These are phyloP conservation scores for Peromyscus californicus DNA, from an alignment of 2,113 vertebrate species.

Conservation along the genomic window DNA sequence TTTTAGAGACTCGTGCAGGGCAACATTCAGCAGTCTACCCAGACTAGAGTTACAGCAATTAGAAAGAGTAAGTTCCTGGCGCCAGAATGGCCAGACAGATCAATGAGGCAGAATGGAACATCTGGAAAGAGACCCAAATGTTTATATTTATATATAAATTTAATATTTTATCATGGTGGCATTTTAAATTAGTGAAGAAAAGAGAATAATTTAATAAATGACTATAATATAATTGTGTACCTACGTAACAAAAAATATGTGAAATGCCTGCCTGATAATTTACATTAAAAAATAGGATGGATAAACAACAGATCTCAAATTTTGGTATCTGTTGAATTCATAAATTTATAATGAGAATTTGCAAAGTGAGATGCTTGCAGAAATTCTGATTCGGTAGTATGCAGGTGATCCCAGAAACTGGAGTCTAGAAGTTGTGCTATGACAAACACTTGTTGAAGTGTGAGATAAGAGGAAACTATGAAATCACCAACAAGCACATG, in stretches of 20 bases:
- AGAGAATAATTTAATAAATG: constrained; percentile 69
- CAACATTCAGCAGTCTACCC: constrained; percentile 69
- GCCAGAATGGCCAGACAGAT: constrained; percentile 80
- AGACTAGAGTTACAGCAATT: constrained; percentile 74
- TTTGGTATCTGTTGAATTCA: neutral
- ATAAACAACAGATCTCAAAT: neutral
- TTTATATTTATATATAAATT: constrained; percentile 73
- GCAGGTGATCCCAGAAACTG: neutral
- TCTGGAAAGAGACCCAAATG: constrained; percentile 79
- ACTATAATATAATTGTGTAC: constrained; percentile 52
- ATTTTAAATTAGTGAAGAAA: constrained; percentile 66
- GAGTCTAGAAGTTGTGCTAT: neutral
- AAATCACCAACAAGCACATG: neutral
- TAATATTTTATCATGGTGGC: constrained; percentile 72
- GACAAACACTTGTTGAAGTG: constrained; percentile 29
- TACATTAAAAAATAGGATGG: neutral
- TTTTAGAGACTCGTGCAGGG: constrained; percentile 72
- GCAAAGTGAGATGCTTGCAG: neutral
- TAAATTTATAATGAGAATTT: neutral
- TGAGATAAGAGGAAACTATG: constrained; percentile 29
- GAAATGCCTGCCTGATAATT: constrained; percentile 33
- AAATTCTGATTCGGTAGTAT: neutral
- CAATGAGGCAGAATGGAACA: constrained; percentile 74
- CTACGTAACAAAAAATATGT: neutral
- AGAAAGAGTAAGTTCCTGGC: constrained; percentile 69